Evolutionary conservation across 2,113 vertebrate species (phyloP), one percentile per base, ranked within the genome.

Genomic region (Gnathonemus longibarbis): DNA sequence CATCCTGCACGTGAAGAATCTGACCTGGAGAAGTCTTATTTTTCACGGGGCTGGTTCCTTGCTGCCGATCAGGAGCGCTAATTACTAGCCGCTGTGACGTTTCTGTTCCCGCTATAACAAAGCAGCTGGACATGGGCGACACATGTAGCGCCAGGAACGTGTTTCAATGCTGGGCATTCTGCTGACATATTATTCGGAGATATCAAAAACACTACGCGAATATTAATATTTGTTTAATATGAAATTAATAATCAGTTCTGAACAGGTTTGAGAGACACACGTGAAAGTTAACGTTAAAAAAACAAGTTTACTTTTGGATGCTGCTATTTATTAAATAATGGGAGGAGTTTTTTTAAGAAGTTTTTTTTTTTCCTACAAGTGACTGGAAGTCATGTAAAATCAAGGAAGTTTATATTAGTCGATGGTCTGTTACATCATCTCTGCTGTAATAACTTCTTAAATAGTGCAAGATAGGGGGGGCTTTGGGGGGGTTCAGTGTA

Each of bases 391-490:
- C 52, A 50, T 21, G 42, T 87, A 39, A 50, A 90, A 90, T 8
- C 56, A 27, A n/a, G 27, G 70, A 88, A 90, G 85, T 88, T 90
- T 88, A 90, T 85, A 31, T 90, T 87, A 35, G 56, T 9, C 42
- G 58, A 62, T 87, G 45, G 48, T 48, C 89, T 90, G 46, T 88
- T 88, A 88, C 89, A 88, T 90, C 89, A 88, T 87, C 62, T 49
- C 48, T 90, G 66, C 84, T 87, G 83, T 87, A 90, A 90, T 87
- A 58, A 31, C 10, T 31, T 87, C 85, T 87, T 52, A 87, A 56
- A 35, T 42, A 52, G 84, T 74, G 89, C 84, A 66, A 66, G 84
- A 87, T 70, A 84, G 89, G 89, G 89, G 89, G 84, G 53, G 58
- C 45, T 49, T 70, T 49, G 62, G 84, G 89, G 89, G 84, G 89